Percentiles rank a stretch among this genome's conserved stretches.
Evolutionary conservation across 2,113 vertebrate genomes (phyloP).

Genomic region (Megalops atlanticus): DNA sequence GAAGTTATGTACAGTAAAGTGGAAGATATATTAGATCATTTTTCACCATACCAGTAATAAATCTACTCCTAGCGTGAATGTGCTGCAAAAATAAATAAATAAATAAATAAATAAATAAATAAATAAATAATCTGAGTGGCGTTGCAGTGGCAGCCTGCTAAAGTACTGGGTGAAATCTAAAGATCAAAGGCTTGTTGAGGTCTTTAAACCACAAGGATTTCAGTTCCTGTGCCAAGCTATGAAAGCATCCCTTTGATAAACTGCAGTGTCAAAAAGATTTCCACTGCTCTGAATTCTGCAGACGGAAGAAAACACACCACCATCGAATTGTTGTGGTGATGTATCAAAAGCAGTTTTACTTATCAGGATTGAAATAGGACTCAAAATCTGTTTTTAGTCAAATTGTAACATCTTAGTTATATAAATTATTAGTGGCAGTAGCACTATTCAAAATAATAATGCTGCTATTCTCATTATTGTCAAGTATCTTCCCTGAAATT

Average conservation of each 20-base stretch:
- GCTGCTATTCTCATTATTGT: no score
- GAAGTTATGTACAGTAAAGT: background rate
- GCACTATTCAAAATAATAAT: no score
- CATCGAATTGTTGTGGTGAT: background rate
- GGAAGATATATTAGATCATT: background rate
- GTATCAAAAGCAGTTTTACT: constrained; percentile 15
- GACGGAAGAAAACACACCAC: background rate
- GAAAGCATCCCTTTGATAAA: constrained; percentile 28
- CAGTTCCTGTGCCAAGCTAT: background rate
- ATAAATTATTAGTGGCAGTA: no score
- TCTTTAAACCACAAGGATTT: constrained; percentile 30
- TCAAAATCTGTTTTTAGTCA: no score
- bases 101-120: no score
- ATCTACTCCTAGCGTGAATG: background rate
- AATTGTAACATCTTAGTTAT: no score
- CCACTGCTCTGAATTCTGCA: constrained; percentile 14
- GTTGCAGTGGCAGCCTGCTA: constrained; percentile 17
- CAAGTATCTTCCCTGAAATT: no score
- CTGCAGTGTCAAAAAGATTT: constrained; percentile 12
- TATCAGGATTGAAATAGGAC: background rate
- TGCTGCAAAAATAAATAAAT: no score
- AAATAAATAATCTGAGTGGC: no score
- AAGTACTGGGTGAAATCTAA: constrained; percentile 10
- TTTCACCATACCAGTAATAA: background rate
- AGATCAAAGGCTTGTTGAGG: constrained; percentile 25